Evolutionary conservation across 1,140 invertebrate species (phyloP).

Genomic region (Drosophila parvula): DNA sequence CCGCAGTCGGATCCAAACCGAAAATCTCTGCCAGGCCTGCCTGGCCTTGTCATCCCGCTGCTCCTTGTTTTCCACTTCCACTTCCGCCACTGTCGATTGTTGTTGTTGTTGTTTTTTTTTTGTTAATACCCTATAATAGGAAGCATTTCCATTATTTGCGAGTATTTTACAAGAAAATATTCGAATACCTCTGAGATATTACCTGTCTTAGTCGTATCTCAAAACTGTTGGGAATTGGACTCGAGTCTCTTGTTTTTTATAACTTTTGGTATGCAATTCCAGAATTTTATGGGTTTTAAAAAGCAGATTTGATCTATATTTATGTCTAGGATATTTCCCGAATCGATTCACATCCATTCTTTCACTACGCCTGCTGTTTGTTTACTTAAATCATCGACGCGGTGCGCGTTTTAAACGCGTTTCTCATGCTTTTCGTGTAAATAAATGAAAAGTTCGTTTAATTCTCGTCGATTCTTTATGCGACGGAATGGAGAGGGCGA

Average conservation of each 20-base stretch:
- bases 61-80: constrained; percentile 25
- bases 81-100: not conserved
- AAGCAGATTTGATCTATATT: no score
- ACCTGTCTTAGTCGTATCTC: no score
- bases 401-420: constrained; percentile 67
- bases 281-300: no score
- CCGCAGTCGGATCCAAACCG: constrained; percentile 51
- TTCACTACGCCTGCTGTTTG: constrained; percentile 37
- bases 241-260: no score
- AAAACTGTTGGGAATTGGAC: no score
- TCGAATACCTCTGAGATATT: no score
- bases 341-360: not conserved
- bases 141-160: not conserved
- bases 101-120: constrained; percentile 17
- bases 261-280: no score
- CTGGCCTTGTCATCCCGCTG: constrained; percentile 50
- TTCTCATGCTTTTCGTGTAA: constrained; percentile 74
- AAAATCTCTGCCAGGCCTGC: constrained; percentile 52
- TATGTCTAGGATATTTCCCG: not conserved
- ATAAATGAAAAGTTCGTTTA: constrained; percentile 82
- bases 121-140: constrained; percentile 19
- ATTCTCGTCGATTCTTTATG: constrained; percentile 75
- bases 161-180: no score
- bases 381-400: constrained; percentile 77
- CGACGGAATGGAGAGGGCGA: constrained; percentile 7